phyloP scores from a whole-genome alignment of 2,888 invertebrate species.

The Cecidostiba fungosa region DNA sequence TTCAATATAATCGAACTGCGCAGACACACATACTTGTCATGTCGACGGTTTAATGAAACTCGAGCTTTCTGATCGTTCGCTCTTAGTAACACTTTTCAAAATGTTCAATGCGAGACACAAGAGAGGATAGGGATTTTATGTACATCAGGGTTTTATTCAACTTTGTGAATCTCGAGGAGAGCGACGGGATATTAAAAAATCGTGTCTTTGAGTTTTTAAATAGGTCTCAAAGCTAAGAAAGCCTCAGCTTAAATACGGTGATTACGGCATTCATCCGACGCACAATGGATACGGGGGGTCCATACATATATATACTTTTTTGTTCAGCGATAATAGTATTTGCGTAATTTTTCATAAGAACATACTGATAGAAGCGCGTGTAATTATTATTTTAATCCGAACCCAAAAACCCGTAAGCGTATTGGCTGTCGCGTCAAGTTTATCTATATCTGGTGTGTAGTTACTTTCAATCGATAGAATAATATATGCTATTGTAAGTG shows the following conservation, averaged over 20 bases:
- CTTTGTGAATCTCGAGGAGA: conserved; percentile 23
- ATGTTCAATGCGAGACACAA: not conserved
- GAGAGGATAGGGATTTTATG: not conserved
- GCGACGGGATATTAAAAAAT: conserved; percentile 52
- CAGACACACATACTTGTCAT: not conserved
- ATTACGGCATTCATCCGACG: conserved; percentile 30
- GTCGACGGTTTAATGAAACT: not conserved
- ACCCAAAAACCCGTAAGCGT: too few species aligned
- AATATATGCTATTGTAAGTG: too few species aligned
- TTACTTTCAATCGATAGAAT: too few species aligned
- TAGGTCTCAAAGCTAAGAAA: conserved; percentile 13
- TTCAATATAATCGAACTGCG: conserved; percentile 4
- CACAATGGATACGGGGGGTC: conserved; percentile 8
- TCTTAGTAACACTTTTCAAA: not conserved
- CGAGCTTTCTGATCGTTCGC: not conserved
- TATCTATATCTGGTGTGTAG: too few species aligned
- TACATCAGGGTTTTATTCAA: conserved; percentile 14
- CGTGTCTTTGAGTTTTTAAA: conserved; percentile 41
- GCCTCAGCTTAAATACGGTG: conserved; percentile 11
- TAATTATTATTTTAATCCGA: too few species aligned
- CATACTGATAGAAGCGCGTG: too few species aligned
- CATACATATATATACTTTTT: not conserved
- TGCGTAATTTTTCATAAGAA: not conserved
- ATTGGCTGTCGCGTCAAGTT: too few species aligned
- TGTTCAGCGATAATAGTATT: not conserved